Evolutionary conservation across 2,797 vertebrate species (phyloP).

Genomic region (Pipistrellus pipistrellus): DNA sequence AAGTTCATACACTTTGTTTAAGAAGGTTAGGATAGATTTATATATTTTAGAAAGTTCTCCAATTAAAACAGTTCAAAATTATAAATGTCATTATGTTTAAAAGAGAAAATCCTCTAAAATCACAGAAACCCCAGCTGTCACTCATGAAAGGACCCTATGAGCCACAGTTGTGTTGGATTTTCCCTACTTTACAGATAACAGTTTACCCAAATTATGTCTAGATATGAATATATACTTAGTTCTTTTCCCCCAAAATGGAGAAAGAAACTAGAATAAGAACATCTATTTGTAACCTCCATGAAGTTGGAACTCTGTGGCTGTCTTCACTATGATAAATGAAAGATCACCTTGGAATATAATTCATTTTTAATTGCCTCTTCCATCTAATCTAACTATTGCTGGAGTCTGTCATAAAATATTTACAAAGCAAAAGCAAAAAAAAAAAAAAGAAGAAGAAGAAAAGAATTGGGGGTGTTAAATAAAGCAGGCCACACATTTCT

Average conservation of each 20-base stretch:
- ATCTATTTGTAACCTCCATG: neutral
- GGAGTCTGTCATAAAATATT: slow-evolving; percentile 75
- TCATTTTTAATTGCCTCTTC: slow-evolving; percentile 79
- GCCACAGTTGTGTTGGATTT: neutral
- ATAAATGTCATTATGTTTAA: slow-evolving; percentile 30
- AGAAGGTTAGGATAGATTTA: slow-evolving; percentile 14
- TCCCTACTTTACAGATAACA: neutral
- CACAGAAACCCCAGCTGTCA: neutral
- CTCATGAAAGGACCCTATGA: neutral
- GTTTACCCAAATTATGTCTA: neutral
- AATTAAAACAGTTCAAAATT: slow-evolving; percentile 28
- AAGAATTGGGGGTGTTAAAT: slow-evolving; percentile 51
- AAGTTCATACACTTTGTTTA: neutral
- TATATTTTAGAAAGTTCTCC: neutral
- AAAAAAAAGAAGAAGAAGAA: slow-evolving; percentile 65
- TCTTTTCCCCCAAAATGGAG: neutral
- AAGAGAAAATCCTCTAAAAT: slow-evolving; percentile 12
- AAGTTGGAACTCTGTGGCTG: neutral
- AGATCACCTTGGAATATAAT: slow-evolving; percentile 74
- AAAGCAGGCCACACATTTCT: slow-evolving; percentile 42
- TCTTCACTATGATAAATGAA: slow-evolving; percentile 69
- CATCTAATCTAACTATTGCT: slow-evolving; percentile 72
- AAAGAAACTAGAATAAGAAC: neutral
- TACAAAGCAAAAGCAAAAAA: slow-evolving; percentile 72
- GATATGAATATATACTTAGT: neutral